Evolutionary conservation across 2,888 invertebrate species (phyloP).

Genomic region (Entomobrya multifasciata): DNA sequence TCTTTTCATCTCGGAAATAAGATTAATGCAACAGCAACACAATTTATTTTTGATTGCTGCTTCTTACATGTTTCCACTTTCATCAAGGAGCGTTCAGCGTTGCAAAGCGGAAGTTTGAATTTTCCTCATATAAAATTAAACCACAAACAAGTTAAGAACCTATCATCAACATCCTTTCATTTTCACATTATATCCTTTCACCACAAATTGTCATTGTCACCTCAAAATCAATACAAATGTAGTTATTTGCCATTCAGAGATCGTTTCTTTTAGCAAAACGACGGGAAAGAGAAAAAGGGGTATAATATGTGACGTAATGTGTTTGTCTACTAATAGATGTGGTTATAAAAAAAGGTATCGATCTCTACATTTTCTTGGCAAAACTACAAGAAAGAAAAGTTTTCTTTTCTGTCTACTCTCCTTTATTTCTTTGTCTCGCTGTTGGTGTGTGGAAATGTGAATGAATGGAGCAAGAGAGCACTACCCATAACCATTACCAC

Average conservation of each 20-base stretch:
- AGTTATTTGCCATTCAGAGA: too few relatives aligned
- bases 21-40: constrained; percentile 23
- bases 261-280: background rate
- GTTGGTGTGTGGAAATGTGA: background rate
- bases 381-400: background rate
- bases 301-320: background rate
- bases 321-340: too few relatives aligned
- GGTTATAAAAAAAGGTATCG: too few relatives aligned
- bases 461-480: background rate
- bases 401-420: background rate
- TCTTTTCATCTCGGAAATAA: constrained; percentile 5
- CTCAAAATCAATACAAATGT: background rate
- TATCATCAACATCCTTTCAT: too few relatives aligned
- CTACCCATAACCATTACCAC: background rate
- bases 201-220: background rate
- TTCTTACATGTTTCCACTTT: background rate
- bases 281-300: background rate
- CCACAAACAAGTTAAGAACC: too few relatives aligned
- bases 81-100: too few relatives aligned
- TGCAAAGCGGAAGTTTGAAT: too few relatives aligned
- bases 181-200: background rate
- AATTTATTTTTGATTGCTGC: constrained; percentile 22
- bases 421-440: constrained; percentile 1
- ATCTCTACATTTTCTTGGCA: constrained; percentile 11
- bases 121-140: too few relatives aligned